Conservation (phyloP, 2,113 vertebrate genomes). For the Upupa epops region DNA sequence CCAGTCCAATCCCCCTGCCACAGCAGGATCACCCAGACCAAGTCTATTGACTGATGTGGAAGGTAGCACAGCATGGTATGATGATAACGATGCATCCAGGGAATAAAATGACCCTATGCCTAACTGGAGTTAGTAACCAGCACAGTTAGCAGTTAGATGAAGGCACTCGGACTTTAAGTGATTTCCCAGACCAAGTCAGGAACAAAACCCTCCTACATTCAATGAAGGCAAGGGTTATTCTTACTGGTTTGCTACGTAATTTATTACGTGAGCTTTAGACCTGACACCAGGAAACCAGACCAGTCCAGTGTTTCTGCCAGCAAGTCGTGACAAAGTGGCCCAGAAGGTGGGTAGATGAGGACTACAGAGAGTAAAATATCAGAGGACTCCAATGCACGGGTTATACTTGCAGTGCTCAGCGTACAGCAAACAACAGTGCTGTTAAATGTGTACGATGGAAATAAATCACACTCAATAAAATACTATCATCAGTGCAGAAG, state of each 20-base stretch:
- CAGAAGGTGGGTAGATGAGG: neutral
- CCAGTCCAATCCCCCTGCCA: no score
- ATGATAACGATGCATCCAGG: neutral
- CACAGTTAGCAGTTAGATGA: neutral
- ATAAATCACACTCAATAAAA: slow-evolving; percentile 16
- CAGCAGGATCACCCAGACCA: no score
- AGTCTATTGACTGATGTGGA: no score
- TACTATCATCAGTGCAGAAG: neutral
- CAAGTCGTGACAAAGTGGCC: neutral
- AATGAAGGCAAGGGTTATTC: neutral
- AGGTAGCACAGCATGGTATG: neutral
- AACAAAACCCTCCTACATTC: neutral
- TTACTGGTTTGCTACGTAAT: neutral
- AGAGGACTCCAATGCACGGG: neutral
- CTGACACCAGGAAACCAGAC: neutral
- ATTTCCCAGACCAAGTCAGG: neutral
- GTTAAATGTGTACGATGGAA: slow-evolving; percentile 8
- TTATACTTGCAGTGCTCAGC: neutral
- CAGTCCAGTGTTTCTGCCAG: neutral
- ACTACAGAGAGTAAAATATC: neutral
- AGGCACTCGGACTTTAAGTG: neutral
- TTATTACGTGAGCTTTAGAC: neutral
- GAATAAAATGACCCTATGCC: neutral
- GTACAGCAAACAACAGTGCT: neutral
- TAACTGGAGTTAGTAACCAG: neutral